Base-by-base conservation (phyloP, 2,888 invertebrate genomes). In the Nephrocerus scutellatus region DNA sequence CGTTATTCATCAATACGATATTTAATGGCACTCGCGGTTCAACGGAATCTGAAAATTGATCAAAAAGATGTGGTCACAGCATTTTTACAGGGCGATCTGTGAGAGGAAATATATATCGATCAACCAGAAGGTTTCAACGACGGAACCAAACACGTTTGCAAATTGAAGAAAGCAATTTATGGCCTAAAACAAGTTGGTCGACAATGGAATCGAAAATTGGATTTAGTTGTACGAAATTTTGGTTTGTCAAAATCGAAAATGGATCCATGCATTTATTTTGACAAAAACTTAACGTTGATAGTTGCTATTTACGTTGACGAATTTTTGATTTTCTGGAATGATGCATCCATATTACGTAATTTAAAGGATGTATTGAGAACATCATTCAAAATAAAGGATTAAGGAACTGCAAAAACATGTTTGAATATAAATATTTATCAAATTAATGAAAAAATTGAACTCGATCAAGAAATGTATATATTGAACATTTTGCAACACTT, bases 1-100 rank as follows among this genome's bases (percentile, higher is more conserved):
- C 25, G 49, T n/a, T 40, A 43, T 26, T 34, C 31, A 20, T 48
- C 49, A 2, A 38, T 50, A n/a, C 43, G 42, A 18, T 39, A 41
- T 26, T 36, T 51, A 16, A 26, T 40, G 18, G 46, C 43, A 2
- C 6, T 40, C 7, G 35, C 40, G 8, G 31, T 34, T 13, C 30
- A 46, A 30, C 14, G 14, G 5, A 31, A 34, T 13, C 34, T 24
- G 24, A 32, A 28, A 21, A 32, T 23, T 25, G 30, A 20, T 25
- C 42, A 26, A 25, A 37, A 42, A 38, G 40, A 47, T 25, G 43
- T 39, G 2, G 35, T 42, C 9, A 44, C 44, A 2, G 44, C 44
- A 6, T 47, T 44, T 35, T 28, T 42, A 3, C 36, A 47, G 10
- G 41, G 36, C 10, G 44, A 44, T 6, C 15, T 48, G 5, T 28